A percentile compares a stretch with the other conserved stretches of the same genome.
Evolutionary conservation across 2,888 invertebrate genomes (phyloP).

Genomic region (Drosophila koepferae): DNA sequence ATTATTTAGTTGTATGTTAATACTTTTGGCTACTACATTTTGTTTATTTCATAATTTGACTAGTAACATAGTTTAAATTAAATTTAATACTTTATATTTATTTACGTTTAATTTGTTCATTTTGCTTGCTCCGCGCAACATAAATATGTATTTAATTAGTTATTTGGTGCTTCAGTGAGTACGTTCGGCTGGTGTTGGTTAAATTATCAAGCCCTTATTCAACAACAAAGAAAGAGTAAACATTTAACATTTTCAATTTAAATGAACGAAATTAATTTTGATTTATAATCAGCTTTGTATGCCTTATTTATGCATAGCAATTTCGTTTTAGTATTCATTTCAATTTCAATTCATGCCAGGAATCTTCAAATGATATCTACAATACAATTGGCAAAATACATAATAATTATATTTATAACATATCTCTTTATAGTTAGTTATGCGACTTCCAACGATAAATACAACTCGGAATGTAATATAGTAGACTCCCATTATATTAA

Average conservation of each 20-base stretch:
- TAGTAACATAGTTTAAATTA: constrained; percentile 63
- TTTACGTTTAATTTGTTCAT: constrained; percentile 42
- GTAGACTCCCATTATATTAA: constrained; percentile 21
- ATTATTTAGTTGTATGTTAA: constrained; percentile 13
- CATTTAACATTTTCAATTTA: constrained; percentile 19
- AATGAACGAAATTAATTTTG: constrained; percentile 35
- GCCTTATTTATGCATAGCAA: constrained; percentile 17
- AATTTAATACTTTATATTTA: constrained; percentile 57
- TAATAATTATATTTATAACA: constrained; percentile 17
- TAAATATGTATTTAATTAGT: constrained; percentile 51
- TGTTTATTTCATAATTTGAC: constrained; percentile 71
- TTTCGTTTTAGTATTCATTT: not conserved
- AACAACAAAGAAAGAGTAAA: constrained; percentile 26
- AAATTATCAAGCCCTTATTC: constrained; percentile 30
- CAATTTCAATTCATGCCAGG: constrained; percentile 33
- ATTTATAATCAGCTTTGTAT: constrained; percentile 29
- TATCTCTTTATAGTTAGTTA: constrained; percentile 40
- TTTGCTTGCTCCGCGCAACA: constrained; percentile 54
- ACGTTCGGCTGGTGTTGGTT: constrained; percentile 51
- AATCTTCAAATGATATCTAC: constrained; percentile 36
- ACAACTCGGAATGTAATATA: constrained; percentile 66
- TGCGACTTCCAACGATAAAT: constrained; percentile 63
- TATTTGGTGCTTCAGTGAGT: constrained; percentile 56
- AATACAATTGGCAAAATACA: constrained; percentile 51
- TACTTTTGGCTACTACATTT: constrained; percentile 41